These are phyloP conservation scores for Linepithema humile DNA, from an alignment of 1,140 invertebrate genomes.

Conservation along the genomic window DNA sequence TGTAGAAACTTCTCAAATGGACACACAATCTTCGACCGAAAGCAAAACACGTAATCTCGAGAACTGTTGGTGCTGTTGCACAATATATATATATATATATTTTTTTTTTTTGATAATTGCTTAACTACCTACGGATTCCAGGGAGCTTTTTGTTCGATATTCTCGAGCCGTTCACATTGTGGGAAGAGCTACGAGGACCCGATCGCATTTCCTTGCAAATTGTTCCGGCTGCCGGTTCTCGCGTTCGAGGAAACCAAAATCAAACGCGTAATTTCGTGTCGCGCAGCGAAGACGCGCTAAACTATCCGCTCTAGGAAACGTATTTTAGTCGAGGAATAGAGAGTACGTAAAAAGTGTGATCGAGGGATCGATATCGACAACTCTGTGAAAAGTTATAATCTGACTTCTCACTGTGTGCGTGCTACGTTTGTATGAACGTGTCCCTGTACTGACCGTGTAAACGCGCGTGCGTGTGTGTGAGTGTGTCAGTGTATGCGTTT, in stretches of 20 bases:
- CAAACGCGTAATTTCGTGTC: constrained; percentile 63
- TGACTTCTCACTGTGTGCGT: neutral
- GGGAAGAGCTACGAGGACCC: constrained; percentile 43
- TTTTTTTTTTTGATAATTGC: constrained; percentile 80
- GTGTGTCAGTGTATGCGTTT: neutral
- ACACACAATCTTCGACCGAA: neutral
- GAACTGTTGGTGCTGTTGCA: constrained; percentile 59
- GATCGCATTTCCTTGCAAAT: neutral
- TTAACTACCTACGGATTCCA: constrained; percentile 79
- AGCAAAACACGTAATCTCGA: neutral
- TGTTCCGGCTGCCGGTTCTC: constrained; percentile 8
- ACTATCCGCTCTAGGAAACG: constrained; percentile 75
- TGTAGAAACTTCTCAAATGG: neutral
- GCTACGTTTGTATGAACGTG: neutral
- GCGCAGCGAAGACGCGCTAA: constrained; percentile 71
- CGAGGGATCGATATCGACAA: constrained; percentile 62
- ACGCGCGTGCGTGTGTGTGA: neutral
- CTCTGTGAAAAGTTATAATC: constrained; percentile 59
- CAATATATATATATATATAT: constrained; percentile 47
- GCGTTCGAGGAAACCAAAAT: constrained; percentile 69
- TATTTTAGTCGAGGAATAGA: constrained; percentile 61
- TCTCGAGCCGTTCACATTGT: constrained; percentile 46
- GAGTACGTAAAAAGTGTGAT: constrained; percentile 62
- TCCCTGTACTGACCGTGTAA: constrained; percentile 11
- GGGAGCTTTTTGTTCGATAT: constrained; percentile 36